A percentile compares a stretch with the other conserved stretches of the same genome.
Conservation (phyloP, 2,888 invertebrate genomes). For the Tholera decimalis region DNA sequence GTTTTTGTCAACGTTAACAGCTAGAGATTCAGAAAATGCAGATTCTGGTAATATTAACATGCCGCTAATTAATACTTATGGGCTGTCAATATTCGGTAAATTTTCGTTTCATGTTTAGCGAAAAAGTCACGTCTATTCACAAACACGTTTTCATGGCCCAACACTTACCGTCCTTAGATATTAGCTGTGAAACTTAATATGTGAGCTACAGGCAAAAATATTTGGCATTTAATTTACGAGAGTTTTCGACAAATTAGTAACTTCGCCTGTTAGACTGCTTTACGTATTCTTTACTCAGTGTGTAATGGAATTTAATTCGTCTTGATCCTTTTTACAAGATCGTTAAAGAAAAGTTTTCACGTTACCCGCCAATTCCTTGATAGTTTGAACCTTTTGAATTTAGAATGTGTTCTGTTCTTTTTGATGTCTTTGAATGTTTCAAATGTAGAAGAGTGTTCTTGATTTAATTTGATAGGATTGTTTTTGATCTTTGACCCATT, state of each 20-base stretch:
- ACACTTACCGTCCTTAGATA: constrained; percentile 57
- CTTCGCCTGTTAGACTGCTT: constrained; percentile 52
- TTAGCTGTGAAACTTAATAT: constrained; percentile 69
- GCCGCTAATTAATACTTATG: too few relatives aligned
- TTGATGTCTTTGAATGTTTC: constrained; percentile 17
- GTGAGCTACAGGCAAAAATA: constrained; percentile 66
- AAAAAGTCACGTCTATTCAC: not conserved
- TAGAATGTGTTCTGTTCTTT: constrained; percentile 19
- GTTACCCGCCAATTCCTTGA: constrained; percentile 34
- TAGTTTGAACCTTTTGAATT: constrained; percentile 24
- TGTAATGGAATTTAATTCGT: constrained; percentile 57
- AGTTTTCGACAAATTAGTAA: constrained; percentile 65
- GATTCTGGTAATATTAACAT: too few relatives aligned
- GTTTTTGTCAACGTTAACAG: too few relatives aligned
- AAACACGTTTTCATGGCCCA: constrained; percentile 31
- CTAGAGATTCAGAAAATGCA: too few relatives aligned
- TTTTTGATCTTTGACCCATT: not conserved
- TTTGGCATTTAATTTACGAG: constrained; percentile 67
- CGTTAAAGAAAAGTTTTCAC: constrained; percentile 33
- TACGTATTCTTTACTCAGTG: constrained; percentile 39
- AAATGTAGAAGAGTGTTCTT: constrained; percentile 14
- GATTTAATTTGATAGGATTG: constrained; percentile 15
- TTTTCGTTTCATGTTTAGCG: not conserved
- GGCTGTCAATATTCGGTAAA: not conserved
- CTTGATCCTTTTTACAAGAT: constrained; percentile 53